Evolutionary conservation across 2,113 vertebrate species (phyloP), one percentile per base, ranked within the genome.

Genomic region (Hemichromis elongatus): DNA sequence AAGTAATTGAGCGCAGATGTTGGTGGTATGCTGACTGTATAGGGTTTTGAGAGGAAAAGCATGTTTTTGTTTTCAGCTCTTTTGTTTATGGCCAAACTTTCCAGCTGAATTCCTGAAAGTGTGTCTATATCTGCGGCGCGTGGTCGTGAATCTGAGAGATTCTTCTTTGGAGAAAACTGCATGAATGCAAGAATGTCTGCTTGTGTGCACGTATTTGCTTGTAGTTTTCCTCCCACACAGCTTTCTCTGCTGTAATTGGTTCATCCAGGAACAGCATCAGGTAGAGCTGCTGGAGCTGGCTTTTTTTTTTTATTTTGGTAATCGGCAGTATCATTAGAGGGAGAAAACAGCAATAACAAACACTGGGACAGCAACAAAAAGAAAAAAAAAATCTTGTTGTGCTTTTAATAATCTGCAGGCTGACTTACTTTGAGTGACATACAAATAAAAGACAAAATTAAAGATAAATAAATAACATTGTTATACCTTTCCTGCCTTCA

Each of bases 1-100:
- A 35, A 59, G 68, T 90, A 91, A 92, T 85, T 90, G 80, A 82
- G 28, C 53, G 9, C 90, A 93, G 91, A 93, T 92, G 86, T 92
- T 83, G 21, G 77, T 68, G 13, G 35, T 47, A 28, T 14, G n/a
- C 77, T 82, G 78, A 86, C 37, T 35, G 30, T 42, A 53, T 79
- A 70, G 82, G 28, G 79, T 92, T 75, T 33, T 33, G 33, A 78
- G 33, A 33, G 16, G 77, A 54, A 82, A 86, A 42, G 59, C 12
- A 59, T 89, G 84, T 87, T 89, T 92, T 92, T 82, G 55, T 87
- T 86, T 66, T 63, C 77, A 63, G 79, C 63, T 61, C 28, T 79
- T 82, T 86, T 87, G 89, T 89, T 91, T 86, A 78, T 84, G 45
- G 68, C 75, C 80, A 84, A 12, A 54, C 73, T 85, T 77, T 82